Conservation (phyloP, 2,797 vertebrate species). For the Fratercula arctica region DNA sequence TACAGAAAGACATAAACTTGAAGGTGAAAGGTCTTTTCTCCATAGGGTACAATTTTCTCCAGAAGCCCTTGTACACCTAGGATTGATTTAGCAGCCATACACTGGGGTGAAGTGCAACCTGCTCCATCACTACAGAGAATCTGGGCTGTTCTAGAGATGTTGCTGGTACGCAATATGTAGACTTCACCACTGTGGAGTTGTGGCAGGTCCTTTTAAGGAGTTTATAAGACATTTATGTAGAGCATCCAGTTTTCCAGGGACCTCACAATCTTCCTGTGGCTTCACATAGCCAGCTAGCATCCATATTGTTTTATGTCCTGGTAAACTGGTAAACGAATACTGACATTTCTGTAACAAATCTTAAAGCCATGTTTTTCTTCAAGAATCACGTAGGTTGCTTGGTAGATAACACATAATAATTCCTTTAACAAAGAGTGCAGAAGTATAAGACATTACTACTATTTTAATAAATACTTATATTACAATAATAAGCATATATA, state of each 20-base stretch:
- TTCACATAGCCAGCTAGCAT: not conserved
- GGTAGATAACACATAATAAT: not conserved
- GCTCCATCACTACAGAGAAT: not conserved
- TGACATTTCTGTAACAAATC: not conserved
- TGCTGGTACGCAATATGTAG: not conserved
- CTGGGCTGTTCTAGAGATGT: not conserved
- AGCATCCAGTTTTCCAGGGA: not conserved
- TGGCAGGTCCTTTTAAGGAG: not conserved
- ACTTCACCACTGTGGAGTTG: not conserved
- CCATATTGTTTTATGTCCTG: not conserved
- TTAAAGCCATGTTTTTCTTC: not conserved
- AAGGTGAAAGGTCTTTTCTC: not conserved
- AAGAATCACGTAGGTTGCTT: not conserved
- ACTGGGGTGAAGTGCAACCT: not conserved
- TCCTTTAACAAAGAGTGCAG: not conserved
- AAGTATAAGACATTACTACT: not conserved
- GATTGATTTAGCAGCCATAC: not conserved
- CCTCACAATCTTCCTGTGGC: not conserved
- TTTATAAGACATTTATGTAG: not conserved
- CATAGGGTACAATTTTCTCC: not conserved
- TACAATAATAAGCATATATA: not conserved
- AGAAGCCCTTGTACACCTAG: not conserved
- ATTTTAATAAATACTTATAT: not conserved
- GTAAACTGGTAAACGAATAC: not conserved
- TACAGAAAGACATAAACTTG: not conserved